Percentiles rank a stretch among this genome's conserved stretches.
These are phyloP conservation scores for Porites evermanni DNA, from an alignment of 92 coral and sea anemone genomes.

Conservation along the genomic window DNA sequence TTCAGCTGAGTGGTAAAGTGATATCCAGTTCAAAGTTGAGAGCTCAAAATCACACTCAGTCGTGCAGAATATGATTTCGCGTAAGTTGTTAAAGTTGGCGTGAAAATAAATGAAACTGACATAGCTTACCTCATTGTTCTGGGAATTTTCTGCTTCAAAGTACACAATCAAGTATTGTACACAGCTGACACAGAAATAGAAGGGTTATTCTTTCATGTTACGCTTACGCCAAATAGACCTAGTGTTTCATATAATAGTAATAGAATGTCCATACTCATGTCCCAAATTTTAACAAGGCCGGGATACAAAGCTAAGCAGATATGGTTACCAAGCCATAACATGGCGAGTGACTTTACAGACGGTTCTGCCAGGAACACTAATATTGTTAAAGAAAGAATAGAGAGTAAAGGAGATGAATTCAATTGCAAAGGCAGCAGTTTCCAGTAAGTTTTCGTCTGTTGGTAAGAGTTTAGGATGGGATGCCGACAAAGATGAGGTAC, in stretches of 20 bases:
- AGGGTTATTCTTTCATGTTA: too few species aligned
- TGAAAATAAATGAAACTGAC: conserved; percentile 5
- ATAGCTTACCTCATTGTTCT: conserved; percentile 15
- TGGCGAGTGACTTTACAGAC: not conserved
- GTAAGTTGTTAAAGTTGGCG: not conserved
- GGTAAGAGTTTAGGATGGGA: conserved; percentile 66
- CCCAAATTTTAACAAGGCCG: conserved; percentile 10
- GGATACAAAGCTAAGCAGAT: conserved; percentile 22
- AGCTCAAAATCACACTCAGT: not conserved
- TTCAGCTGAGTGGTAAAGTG: not conserved
- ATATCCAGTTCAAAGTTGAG: not conserved
- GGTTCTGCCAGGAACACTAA: not conserved
- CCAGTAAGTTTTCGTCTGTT: conserved; percentile 65
- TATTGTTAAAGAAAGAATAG: not conserved
- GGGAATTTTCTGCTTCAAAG: not conserved
- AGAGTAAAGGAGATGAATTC: conserved; percentile 45
- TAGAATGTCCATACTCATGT: not conserved
- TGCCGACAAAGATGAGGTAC: conserved; percentile 35
- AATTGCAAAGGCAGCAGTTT: conserved; percentile 58
- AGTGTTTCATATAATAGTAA: not conserved
- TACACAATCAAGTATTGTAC: not conserved
- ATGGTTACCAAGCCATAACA: conserved; percentile 23
- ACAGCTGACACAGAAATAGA: too few species aligned
- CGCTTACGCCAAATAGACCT: too few species aligned
- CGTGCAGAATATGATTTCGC: not conserved